A percentile compares a stretch with the other conserved stretches of the same genome.
Conservation (phyloP, 64 coral and sea anemone species). For the Trachythela sp. region DNA sequence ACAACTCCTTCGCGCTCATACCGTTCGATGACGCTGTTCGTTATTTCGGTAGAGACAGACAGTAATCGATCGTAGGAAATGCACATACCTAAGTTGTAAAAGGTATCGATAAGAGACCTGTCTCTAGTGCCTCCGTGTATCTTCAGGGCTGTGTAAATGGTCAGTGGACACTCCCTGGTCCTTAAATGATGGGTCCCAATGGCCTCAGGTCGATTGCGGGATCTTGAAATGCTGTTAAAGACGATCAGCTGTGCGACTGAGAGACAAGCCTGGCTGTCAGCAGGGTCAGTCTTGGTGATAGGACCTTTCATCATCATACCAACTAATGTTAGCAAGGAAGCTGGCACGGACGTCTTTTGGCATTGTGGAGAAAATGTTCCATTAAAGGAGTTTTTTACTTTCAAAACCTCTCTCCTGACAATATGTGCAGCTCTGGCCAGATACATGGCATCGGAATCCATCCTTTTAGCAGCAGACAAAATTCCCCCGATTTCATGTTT, state of each 20-base stretch:
- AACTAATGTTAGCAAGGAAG: background rate
- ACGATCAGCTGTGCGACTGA: constrained; percentile 18
- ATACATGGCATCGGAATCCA: background rate
- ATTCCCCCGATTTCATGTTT: background rate
- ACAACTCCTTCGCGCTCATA: constrained; percentile 29
- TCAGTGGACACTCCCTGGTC: background rate
- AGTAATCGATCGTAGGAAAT: constrained; percentile 42
- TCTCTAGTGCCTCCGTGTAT: constrained; percentile 25
- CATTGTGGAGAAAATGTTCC: background rate
- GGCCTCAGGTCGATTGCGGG: background rate
- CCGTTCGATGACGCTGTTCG: constrained; percentile 31
- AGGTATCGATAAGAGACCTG: constrained; percentile 30
- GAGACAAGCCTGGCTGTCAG: background rate
- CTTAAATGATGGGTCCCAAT: background rate
- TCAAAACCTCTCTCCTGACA: background rate
- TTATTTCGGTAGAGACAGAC: constrained; percentile 15
- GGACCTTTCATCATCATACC: background rate
- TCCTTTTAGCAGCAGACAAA: background rate
- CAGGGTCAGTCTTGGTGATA: background rate
- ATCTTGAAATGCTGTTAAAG: constrained; percentile 29
- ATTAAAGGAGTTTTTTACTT: background rate
- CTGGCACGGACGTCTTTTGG: background rate
- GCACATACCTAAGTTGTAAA: constrained; percentile 32
- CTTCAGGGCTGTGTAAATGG: background rate
- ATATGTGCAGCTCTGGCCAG: constrained; percentile 3